Conservation (phyloP, 2,888 invertebrate species). For the Galerucella calmariensis region DNA sequence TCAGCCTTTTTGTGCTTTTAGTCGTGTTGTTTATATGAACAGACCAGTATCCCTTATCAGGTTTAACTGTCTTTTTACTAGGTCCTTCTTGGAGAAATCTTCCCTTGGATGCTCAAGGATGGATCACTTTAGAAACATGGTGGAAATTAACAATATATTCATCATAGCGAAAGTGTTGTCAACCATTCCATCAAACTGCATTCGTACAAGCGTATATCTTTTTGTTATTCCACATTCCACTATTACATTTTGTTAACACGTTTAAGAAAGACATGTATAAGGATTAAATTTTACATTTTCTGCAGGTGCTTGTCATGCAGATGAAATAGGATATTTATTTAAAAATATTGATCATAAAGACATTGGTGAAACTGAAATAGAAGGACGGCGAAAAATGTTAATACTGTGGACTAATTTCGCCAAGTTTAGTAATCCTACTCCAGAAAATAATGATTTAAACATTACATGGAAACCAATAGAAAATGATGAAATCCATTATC, state of each 20-base stretch:
- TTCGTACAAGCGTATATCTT: too few species aligned
- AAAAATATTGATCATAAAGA: slow-evolving; percentile 26
- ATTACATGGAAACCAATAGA: slow-evolving; percentile 50
- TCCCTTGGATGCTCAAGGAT: too few species aligned
- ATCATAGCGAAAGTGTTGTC: too few species aligned
- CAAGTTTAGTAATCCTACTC: slow-evolving; percentile 50
- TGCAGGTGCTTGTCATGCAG: slow-evolving; percentile 50
- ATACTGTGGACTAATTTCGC: slow-evolving; percentile 56
- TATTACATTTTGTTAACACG: background rate
- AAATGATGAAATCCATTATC: slow-evolving; percentile 46
- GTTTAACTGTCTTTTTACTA: too few species aligned
- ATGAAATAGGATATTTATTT: slow-evolving; percentile 51
- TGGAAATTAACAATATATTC: too few species aligned
- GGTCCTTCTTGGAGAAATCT: too few species aligned
- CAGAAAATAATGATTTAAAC: slow-evolving; percentile 32
- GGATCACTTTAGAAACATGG: too few species aligned
- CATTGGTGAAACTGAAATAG: slow-evolving; percentile 42
- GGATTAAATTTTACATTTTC: background rate
- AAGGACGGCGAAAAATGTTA: slow-evolving; percentile 43
- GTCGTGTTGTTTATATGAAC: too few species aligned
- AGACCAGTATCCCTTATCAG: too few species aligned
- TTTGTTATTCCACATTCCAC: too few species aligned
- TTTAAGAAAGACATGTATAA: background rate
- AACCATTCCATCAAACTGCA: too few species aligned
- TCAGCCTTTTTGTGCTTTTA: too few species aligned